Evolutionary conservation across 2,888 invertebrate genomes (phyloP).

Genomic region (Gisinianus flammeolus): DNA sequence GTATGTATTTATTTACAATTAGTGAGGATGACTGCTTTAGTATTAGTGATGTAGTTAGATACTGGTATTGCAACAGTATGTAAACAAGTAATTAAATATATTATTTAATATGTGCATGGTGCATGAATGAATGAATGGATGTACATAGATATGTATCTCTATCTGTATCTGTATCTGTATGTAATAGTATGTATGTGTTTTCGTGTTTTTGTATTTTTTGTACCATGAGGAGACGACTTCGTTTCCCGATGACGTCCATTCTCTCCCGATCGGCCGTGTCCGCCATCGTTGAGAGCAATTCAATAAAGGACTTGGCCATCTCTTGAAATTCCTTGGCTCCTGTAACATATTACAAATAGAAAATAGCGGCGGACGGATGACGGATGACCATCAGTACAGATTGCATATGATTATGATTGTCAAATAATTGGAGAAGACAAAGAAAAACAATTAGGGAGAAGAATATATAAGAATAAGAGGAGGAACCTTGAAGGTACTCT

Average conservation of each 20-base stretch:
- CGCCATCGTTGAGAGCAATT: constrained; percentile 42
- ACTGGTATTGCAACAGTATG: too few species aligned
- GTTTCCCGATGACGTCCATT: constrained; percentile 54
- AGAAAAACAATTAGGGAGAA: not conserved
- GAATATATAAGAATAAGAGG: not conserved
- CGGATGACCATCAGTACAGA: not conserved
- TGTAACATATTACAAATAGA: not conserved
- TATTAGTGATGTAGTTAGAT: too few species aligned
- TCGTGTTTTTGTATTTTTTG: too few species aligned
- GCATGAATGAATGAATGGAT: too few species aligned
- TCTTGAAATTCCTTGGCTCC: constrained; percentile 40
- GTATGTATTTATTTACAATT: too few species aligned
- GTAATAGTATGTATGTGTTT: too few species aligned
- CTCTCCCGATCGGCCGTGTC: constrained; percentile 48
- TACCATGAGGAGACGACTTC: constrained; percentile 51
- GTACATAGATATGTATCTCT: too few species aligned
- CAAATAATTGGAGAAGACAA: not conserved
- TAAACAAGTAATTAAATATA: too few species aligned
- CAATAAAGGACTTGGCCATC: constrained; percentile 48
- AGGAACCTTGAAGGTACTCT: constrained; percentile 54
- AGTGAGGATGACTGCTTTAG: too few species aligned
- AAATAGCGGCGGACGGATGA: not conserved
- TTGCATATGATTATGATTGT: not conserved
- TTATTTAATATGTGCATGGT: too few species aligned
- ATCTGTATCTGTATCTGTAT: too few species aligned